phyloP scores from a whole-genome alignment of 2,113 vertebrate genomes.

The Nannospalax galili region DNA sequence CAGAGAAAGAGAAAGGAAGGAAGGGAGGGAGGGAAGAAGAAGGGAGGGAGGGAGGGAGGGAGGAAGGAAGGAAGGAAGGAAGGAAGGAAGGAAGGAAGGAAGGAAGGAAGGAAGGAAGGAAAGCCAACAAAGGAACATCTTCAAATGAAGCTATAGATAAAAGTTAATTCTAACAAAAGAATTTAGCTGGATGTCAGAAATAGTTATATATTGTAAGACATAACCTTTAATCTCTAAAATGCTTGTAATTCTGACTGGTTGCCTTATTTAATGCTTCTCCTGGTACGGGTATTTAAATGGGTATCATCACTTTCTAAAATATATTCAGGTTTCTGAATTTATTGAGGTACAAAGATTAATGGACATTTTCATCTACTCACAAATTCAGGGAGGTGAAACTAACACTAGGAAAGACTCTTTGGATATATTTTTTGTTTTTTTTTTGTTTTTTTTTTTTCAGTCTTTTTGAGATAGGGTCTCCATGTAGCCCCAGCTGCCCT shows the following conservation, averaged over 20 bases:
- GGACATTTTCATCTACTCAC: background rate
- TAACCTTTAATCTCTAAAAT: background rate
- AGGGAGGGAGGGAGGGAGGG: too few species aligned
- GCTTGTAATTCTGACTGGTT: background rate
- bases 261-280: background rate
- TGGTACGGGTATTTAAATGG: background rate
- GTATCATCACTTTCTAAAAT: background rate
- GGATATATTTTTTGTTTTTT: too few species aligned
- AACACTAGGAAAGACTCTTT: background rate
- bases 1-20: too few species aligned
- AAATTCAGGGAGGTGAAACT: background rate
- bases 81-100: too few species aligned
- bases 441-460: too few species aligned
- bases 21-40: too few species aligned
- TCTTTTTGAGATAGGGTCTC: too few species aligned
- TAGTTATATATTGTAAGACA: background rate
- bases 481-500: too few species aligned
- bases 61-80: too few species aligned
- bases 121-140: background rate
- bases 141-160: background rate
- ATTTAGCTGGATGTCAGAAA: background rate
- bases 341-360: background rate
- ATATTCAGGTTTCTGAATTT: background rate
- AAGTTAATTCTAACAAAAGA: background rate
- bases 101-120: too few species aligned